These are phyloP conservation scores for Cephus nigrinus DNA, from an alignment of 2,888 invertebrate genomes.

Conservation along the genomic window DNA sequence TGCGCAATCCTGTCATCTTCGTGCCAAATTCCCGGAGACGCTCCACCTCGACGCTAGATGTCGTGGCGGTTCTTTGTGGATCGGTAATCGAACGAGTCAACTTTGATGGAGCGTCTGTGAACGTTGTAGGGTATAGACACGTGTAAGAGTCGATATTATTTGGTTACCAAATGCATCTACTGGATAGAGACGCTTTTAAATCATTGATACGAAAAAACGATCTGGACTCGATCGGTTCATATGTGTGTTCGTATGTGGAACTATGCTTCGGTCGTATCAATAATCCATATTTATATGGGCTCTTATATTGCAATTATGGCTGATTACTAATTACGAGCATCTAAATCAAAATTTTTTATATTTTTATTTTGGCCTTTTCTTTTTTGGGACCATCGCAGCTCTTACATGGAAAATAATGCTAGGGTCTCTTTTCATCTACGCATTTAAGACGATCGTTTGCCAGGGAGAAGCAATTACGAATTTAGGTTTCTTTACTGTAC, in stretches of 20 bases:
- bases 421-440: neutral
- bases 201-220: neutral
- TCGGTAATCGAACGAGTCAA: neutral
- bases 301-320: constrained; percentile 48
- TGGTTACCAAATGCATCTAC: neutral
- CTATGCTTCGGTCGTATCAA: constrained; percentile 24
- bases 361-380: constrained; percentile 19
- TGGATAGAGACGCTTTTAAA: neutral
- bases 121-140: neutral
- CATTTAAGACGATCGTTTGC: too few species aligned
- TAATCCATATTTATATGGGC: constrained; percentile 49
- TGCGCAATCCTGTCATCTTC: constrained; percentile 25
- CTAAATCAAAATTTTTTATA: constrained; percentile 52
- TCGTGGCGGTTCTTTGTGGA: neutral
- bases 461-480: too few species aligned
- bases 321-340: constrained; percentile 50
- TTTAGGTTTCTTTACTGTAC: too few species aligned
- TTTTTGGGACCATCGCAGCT: neutral
- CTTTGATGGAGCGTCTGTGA: neutral
- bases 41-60: constrained; percentile 27
- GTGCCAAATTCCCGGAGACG: constrained; percentile 43
- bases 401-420: neutral
- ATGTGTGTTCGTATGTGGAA: neutral
- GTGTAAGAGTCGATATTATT: neutral
- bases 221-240: constrained; percentile 2